Evolutionary conservation across 2,888 invertebrate genomes (phyloP).

Genomic region (Meliscaeva auricollis): DNA sequence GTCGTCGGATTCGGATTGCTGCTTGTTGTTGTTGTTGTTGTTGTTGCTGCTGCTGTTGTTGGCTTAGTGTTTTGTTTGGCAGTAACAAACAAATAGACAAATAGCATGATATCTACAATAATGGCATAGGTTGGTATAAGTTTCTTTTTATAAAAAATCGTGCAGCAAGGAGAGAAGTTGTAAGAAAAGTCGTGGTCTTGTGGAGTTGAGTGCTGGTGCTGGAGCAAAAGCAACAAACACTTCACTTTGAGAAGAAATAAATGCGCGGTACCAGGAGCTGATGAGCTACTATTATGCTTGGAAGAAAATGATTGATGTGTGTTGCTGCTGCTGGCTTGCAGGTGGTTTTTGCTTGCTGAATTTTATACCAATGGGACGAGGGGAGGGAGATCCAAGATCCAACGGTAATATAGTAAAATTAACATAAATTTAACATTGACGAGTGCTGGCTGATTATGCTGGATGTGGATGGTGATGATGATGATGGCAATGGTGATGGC

Average conservation of each 20-base stretch:
- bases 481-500: conserved; percentile 15
- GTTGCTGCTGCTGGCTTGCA: conserved; percentile 54
- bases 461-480: background rate
- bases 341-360: conserved; percentile 59
- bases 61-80: conserved; percentile 68
- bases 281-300: conserved; percentile 38
- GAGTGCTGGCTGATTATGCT: conserved; percentile 34
- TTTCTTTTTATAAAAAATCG: conserved; percentile 54
- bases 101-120: conserved; percentile 55
- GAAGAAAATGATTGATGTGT: conserved; percentile 68
- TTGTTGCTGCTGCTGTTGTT: conserved; percentile 46
- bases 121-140: background rate
- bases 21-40: conserved; percentile 40
- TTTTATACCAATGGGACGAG: conserved; percentile 14
- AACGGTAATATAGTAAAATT: conserved; percentile 63
- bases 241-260: conserved; percentile 14
- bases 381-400: conserved; percentile 20
- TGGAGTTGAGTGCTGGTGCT: background rate
- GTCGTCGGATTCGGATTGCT: conserved; percentile 17
- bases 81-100: conserved; percentile 73
- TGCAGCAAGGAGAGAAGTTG: conserved; percentile 1
- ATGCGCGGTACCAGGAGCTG: conserved; percentile 45
- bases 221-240: conserved; percentile 32
- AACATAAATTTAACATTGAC: conserved; percentile 72
- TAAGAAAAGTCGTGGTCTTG: conserved; percentile 38